Conservation (phyloP, 37 sponge, comb jelly and placozoan genomes). For the Agelas oroides region DNA sequence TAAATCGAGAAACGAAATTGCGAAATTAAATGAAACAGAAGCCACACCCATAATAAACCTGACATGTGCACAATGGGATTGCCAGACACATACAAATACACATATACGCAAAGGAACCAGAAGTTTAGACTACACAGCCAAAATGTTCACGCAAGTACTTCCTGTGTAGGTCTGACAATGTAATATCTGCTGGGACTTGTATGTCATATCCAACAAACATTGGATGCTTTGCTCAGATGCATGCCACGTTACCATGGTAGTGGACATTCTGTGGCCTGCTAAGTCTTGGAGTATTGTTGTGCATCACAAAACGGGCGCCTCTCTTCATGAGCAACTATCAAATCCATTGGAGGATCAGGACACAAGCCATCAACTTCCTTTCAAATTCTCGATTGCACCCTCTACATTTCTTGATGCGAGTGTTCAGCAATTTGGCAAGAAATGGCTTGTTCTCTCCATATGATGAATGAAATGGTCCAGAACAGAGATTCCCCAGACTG, state of each 20-base stretch:
- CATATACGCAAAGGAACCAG: too few relatives aligned
- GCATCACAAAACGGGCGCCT: background rate
- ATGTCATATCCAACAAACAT: background rate
- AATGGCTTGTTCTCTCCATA: background rate
- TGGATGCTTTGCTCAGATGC: constrained; percentile 14
- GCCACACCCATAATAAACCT: too few relatives aligned
- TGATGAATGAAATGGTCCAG: background rate
- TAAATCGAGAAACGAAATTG: too few relatives aligned
- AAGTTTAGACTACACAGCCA: too few relatives aligned
- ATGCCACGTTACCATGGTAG: constrained; percentile 5
- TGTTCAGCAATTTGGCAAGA: constrained; percentile 1
- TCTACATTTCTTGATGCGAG: constrained; percentile 26
- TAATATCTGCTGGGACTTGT: background rate
- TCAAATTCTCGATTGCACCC: constrained; percentile 1
- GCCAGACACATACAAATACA: too few relatives aligned
- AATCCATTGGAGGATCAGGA: constrained; percentile 1
- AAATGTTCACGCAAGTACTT: too few relatives aligned
- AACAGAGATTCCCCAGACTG: too few relatives aligned
- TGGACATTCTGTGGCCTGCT: constrained; percentile 18
- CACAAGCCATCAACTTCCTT: constrained; percentile 17
- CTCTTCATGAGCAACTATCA: constrained; percentile 4
- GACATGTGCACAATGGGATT: too few relatives aligned
- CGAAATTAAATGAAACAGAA: too few relatives aligned
- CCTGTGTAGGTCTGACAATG: too few relatives aligned
- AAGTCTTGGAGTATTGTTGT: background rate